Evolutionary conservation across 2,888 invertebrate species (phyloP).

Genomic region (Caenorhabditis imperialis): DNA sequence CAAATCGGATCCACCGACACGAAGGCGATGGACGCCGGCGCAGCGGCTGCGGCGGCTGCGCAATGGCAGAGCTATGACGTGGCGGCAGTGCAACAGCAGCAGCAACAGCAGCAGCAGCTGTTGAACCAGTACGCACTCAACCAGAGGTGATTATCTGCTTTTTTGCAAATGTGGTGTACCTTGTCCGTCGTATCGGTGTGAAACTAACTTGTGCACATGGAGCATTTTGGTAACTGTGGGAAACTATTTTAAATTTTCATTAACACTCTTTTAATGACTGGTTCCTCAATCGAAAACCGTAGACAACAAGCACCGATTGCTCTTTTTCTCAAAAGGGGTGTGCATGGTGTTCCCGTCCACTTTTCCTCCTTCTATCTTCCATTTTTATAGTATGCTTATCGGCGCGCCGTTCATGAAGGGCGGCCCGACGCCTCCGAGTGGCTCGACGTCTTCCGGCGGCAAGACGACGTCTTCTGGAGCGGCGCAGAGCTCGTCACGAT

Average conservation of each 20-base stretch:
- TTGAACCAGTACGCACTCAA: slow-evolving; percentile 44
- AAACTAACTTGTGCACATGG: too few relatives aligned
- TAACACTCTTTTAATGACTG: too few relatives aligned
- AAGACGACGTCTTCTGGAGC: slow-evolving; percentile 36
- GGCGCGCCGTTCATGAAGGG: slow-evolving; percentile 62
- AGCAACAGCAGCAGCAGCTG: slow-evolving; percentile 49
- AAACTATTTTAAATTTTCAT: too few relatives aligned
- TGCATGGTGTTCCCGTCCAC: slow-evolving; percentile 1
- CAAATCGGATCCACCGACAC: slow-evolving; percentile 10
- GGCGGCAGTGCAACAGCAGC: slow-evolving; percentile 14
- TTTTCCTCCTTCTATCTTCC: neutral
- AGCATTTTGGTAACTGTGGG: too few relatives aligned
- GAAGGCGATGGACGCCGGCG: slow-evolving; percentile 44
- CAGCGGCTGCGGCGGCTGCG: slow-evolving; percentile 29
- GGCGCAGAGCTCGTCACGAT: slow-evolving; percentile 38
- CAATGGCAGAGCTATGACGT: slow-evolving; percentile 45
- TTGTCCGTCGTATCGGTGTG: too few relatives aligned
- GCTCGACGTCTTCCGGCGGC: slow-evolving; percentile 11
- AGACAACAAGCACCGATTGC: too few relatives aligned
- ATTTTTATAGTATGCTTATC: slow-evolving; percentile 61
- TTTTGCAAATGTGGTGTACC: too few relatives aligned
- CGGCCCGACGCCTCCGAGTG: slow-evolving; percentile 38
- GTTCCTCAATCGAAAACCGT: too few relatives aligned
- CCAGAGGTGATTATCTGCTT: slow-evolving; percentile 28
- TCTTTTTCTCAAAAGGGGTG: too few relatives aligned